These are phyloP conservation scores for Andrena praecox DNA, from an alignment of 2,888 invertebrate species.

Conservation along the genomic window DNA sequence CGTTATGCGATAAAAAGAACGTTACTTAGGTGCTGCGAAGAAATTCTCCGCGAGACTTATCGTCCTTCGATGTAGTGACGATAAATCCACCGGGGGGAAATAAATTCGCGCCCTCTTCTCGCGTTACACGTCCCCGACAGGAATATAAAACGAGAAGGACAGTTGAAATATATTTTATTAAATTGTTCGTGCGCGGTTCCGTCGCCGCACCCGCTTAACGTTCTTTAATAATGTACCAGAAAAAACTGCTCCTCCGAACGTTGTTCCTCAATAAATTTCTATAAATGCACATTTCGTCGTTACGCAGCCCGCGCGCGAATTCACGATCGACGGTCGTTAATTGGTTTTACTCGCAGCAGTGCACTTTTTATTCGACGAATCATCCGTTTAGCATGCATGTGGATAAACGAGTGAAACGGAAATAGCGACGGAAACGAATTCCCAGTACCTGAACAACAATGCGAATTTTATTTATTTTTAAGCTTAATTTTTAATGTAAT, in stretches of 20 bases:
- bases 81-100: constrained; percentile 33
- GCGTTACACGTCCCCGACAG: constrained; percentile 9
- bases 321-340: constrained; percentile 8
- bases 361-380: constrained; percentile 14
- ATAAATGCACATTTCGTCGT: constrained; percentile 2
- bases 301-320: constrained; percentile 1
- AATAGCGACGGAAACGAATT: no score
- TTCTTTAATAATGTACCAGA: not conserved
- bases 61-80: constrained; percentile 24
- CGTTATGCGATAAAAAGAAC: constrained; percentile 39
- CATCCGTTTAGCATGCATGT: no score
- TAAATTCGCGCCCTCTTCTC: constrained; percentile 29
- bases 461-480: no score
- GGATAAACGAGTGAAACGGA: no score
- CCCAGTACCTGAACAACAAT: no score
- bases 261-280: not conserved
- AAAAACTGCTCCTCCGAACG: not conserved
- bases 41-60: constrained; percentile 23
- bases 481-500: no score
- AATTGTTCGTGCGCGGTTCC: not conserved
- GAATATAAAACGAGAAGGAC: not conserved
- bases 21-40: constrained; percentile 10
- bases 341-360: constrained; percentile 12
- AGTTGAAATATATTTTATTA: constrained; percentile 5
- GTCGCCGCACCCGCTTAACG: not conserved